Percentiles rank a stretch among this genome's conserved stretches.
phyloP scores from a whole-genome alignment of 1,140 invertebrate genomes.

The Ceratoteleas bidentatus region DNA sequence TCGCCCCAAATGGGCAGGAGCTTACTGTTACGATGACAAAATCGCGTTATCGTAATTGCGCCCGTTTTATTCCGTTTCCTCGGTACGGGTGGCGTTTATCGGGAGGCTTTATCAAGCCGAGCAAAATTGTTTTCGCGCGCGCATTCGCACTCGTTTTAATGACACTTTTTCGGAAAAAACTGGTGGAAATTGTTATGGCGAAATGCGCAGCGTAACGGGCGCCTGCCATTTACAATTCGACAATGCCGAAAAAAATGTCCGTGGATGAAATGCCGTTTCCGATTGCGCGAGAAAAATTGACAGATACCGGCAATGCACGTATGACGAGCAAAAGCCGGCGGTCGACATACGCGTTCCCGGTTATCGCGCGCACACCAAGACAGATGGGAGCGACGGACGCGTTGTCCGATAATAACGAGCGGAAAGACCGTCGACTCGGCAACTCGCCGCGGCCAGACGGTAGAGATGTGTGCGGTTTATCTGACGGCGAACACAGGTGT shows the following conservation, averaged over 20 bases:
- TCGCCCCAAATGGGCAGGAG: slow-evolving; percentile 26
- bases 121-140: no score
- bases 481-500: slow-evolving; percentile 34
- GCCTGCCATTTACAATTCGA: no score
- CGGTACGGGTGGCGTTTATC: neutral
- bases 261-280: neutral
- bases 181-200: no score
- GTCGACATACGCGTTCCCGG: slow-evolving; percentile 30
- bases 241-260: no score
- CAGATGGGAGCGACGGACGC: slow-evolving; percentile 43
- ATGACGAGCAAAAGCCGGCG: slow-evolving; percentile 32
- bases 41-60: slow-evolving; percentile 31
- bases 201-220: no score
- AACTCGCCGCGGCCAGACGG: slow-evolving; percentile 10
- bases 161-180: no score
- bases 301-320: slow-evolving; percentile 18
- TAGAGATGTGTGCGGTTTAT: slow-evolving; percentile 36
- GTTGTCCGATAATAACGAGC: slow-evolving; percentile 52
- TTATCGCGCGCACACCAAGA: slow-evolving; percentile 43
- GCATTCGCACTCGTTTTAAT: neutral
- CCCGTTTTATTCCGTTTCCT: slow-evolving; percentile 1
- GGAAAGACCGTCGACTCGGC: slow-evolving; percentile 28
- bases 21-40: slow-evolving; percentile 38
- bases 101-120: slow-evolving; percentile 1
- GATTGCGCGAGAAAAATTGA: slow-evolving; percentile 5